Conservation (phyloP, 2,797 vertebrate species). For the Lutjanus campechanus region DNA sequence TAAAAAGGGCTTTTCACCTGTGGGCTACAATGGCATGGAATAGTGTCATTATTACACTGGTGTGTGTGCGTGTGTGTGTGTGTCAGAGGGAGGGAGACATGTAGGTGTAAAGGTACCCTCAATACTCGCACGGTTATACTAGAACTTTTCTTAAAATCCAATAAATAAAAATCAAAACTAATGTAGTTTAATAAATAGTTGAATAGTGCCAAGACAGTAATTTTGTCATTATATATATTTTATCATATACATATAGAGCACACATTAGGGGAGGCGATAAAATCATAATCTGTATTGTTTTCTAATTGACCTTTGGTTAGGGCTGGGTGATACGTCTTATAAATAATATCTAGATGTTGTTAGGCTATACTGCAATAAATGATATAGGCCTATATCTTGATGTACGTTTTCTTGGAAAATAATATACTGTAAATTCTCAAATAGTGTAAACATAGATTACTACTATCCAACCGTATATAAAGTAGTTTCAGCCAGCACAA, state of each 20-base stretch:
- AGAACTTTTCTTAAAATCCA: not conserved
- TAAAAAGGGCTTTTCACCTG: constrained; percentile 38
- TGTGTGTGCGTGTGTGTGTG: not conserved
- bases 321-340: too few species aligned
- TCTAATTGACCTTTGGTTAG: not conserved
- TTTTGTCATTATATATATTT: not conserved
- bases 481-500: too few species aligned
- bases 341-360: too few species aligned
- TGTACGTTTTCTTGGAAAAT: too few species aligned
- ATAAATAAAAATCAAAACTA: too few species aligned
- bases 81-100: not conserved
- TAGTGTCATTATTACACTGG: constrained; percentile 10
- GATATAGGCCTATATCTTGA: too few species aligned
- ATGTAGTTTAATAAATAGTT: not conserved
- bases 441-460: too few species aligned
- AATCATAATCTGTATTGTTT: not conserved
- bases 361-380: too few species aligned
- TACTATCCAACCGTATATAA: too few species aligned
- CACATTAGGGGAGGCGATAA: not conserved
- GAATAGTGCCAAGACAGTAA: not conserved
- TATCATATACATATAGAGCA: not conserved
- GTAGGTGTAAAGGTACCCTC: not conserved
- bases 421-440: too few species aligned
- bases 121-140: not conserved
- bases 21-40: constrained; percentile 20